Percentiles rank a stretch among this genome's conserved stretches.
phyloP scores from a whole-genome alignment of 2,888 invertebrate species.

The Dolichomitus sp. region DNA sequence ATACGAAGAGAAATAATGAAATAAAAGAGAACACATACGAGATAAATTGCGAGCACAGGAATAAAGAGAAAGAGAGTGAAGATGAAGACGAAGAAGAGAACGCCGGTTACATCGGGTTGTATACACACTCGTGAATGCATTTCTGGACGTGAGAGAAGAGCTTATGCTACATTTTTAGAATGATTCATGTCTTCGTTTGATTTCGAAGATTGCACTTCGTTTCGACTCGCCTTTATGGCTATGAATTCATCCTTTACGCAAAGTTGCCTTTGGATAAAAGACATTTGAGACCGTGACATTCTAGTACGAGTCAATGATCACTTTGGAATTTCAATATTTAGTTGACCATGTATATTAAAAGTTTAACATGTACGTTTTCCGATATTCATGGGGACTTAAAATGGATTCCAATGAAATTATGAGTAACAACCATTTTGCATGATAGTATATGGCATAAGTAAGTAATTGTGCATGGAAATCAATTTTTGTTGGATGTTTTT shows the following conservation, averaged over 20 bases:
- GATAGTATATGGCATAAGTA: not conserved
- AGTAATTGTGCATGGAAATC: not conserved
- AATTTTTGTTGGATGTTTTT: no score
- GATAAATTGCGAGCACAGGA: constrained; percentile 19
- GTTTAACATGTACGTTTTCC: not conserved
- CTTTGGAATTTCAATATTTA: not conserved
- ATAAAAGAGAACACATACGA: constrained; percentile 42
- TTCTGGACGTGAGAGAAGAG: constrained; percentile 54
- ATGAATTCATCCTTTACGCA: constrained; percentile 33
- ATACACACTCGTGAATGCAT: constrained; percentile 53
- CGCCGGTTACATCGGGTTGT: constrained; percentile 58
- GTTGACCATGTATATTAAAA: not conserved
- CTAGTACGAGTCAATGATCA: not conserved
- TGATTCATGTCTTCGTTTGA: constrained; percentile 83
- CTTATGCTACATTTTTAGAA: constrained; percentile 81
- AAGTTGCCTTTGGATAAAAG: constrained; percentile 47
- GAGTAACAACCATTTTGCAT: not conserved
- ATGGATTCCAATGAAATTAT: not conserved
- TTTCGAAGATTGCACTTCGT: constrained; percentile 80
- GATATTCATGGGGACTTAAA: not conserved
- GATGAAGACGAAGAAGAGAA: constrained; percentile 60
- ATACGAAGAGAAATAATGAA: constrained; percentile 58
- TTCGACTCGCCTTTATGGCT: constrained; percentile 32
- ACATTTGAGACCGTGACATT: constrained; percentile 2
- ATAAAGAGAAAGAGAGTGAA: constrained; percentile 53